Evolutionary conservation across 2,797 vertebrate species (phyloP), one percentile per base, ranked within the genome.

Genomic region (Myotis pilosus): DNA sequence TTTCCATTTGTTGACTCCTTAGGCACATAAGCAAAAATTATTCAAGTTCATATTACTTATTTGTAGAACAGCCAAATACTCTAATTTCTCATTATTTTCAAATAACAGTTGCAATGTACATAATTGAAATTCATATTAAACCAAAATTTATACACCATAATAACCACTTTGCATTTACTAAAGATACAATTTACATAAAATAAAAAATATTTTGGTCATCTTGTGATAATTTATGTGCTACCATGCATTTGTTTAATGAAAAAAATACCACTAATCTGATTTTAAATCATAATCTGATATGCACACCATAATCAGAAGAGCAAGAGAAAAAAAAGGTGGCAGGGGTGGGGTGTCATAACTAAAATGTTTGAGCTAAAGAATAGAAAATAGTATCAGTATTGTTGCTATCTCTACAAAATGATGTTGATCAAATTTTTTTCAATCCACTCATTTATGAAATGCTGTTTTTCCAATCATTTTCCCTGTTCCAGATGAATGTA

Each of bases 1-100:
- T 92, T 95, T 96, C 55, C 79, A 97, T 96, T 96, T 97, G 88
- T 92, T 96, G 79, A 94, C 89, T 97, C 89, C 53, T 96, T 86
- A 74, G n/a, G 62, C 28, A 84, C 85, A 96, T 72, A 90, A 96
- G 96, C 89, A 96, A 81, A 97, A 97, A 96, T 93, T 92, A 94
- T 95, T 95, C 97, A 96, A 95, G 91, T 80, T 95, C 92, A 86
- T 89, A 96, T 93, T 81, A 97, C 80, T 97, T 94, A 91, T 62
- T 85, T 95, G 41, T 64, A 93, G 81, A 87, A 91, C 90, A 95
- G 44, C 7, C 66, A 94, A 82, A 89, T 38, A 84, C 8, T 91
- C 57, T 41, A 94, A 92, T 79, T 80, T 23, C 12, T 78, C 10
- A 94, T 86, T 87, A 91, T 78, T 93, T 95, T 90, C 81, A 94